Evolutionary conservation across 1,140 invertebrate species (phyloP).

Genomic region (Idris sp.): DNA sequence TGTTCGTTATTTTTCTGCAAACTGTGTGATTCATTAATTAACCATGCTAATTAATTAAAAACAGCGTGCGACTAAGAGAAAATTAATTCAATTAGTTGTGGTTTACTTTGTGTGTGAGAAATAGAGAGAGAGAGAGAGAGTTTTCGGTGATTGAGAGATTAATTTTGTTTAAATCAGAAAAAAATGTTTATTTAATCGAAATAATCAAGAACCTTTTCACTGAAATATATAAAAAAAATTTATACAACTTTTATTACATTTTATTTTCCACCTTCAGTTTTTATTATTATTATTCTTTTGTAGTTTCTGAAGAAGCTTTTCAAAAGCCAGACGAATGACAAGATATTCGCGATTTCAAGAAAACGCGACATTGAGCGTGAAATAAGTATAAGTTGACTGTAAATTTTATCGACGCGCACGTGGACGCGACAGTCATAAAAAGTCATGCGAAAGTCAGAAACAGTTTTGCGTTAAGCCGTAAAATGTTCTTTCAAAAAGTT

Average conservation of each 20-base stretch:
- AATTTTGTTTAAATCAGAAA: conserved; percentile 33
- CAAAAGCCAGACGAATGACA: conserved; percentile 7
- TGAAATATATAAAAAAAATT: background rate
- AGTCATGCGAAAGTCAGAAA: conserved; percentile 3
- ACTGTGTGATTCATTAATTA: conserved; percentile 39
- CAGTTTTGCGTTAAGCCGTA: no score
- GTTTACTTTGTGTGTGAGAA: conserved; percentile 34
- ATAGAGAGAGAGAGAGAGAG: conserved; percentile 18
- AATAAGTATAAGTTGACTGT: conserved; percentile 32
- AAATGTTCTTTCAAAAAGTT: no score
- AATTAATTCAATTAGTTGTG: conserved; percentile 49
- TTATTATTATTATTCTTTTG: conserved; percentile 2
- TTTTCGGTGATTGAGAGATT: conserved; percentile 45
- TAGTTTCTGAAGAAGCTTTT: conserved; percentile 3
- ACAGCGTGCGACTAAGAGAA: conserved; percentile 18
- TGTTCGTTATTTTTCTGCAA: conserved; percentile 14
- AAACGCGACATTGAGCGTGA: conserved; percentile 6
- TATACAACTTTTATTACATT: background rate
- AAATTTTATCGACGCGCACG: conserved; percentile 11
- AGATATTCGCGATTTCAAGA: conserved; percentile 5
- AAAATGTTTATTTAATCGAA: conserved; percentile 5
- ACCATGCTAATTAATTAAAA: conserved; percentile 53
- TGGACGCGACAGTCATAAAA: conserved; percentile 16
- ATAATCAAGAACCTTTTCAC: conserved; percentile 9
- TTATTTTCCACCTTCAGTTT: background rate